Conservation (phyloP, 2,888 invertebrate species). For the Drosophila hamatofila region DNA sequence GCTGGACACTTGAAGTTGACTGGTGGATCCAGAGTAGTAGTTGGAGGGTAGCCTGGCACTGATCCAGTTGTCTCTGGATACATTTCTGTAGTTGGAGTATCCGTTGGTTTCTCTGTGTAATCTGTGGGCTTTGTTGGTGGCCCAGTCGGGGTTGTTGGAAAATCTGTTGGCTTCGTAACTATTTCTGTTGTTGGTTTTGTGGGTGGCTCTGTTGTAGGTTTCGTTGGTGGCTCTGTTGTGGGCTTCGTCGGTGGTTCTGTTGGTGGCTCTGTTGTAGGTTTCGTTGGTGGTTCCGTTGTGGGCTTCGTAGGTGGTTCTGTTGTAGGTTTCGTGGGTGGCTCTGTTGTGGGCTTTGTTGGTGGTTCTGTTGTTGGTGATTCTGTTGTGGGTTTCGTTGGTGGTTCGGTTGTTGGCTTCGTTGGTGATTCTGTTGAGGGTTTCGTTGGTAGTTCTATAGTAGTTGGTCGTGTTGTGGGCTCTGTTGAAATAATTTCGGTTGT, state of each 20-base stretch:
- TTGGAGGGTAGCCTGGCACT: conserved; percentile 55
- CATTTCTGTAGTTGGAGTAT: conserved; percentile 39
- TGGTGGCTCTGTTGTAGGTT: conserved; percentile 40
- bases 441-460: conserved; percentile 34
- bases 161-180: conserved; percentile 26
- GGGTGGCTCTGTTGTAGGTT: conserved; percentile 14
- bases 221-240: conserved; percentile 31
- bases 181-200: conserved; percentile 27
- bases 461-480: conserved; percentile 38
- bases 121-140: conserved; percentile 45
- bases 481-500: conserved; percentile 39
- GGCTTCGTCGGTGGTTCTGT: neutral
- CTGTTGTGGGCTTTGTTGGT: conserved; percentile 48
- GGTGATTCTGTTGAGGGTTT: conserved; percentile 8
- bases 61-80: conserved; percentile 39
- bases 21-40: conserved; percentile 54
- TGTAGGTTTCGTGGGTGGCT: conserved; percentile 41
- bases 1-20: conserved; percentile 79
- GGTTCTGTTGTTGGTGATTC: conserved; percentile 13
- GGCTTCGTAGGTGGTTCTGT: conserved; percentile 38
- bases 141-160: conserved; percentile 39
- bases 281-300: conserved; percentile 13
- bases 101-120: conserved; percentile 41
- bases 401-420: conserved; percentile 42
- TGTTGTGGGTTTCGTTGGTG: conserved; percentile 27